phyloP scores from a whole-genome alignment of 2,113 vertebrate species.

The Climacteris rufus region DNA sequence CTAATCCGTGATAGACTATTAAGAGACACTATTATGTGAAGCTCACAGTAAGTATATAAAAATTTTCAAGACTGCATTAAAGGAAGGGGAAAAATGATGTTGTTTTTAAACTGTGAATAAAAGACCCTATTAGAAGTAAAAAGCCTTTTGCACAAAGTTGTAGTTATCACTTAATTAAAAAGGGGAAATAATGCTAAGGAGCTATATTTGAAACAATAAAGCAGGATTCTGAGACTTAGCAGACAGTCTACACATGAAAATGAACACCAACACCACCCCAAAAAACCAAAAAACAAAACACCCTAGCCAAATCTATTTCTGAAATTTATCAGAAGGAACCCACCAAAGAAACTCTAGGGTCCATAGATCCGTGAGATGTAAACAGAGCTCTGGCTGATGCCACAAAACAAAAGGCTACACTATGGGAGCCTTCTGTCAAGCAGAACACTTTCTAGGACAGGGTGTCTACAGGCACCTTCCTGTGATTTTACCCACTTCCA shows the following conservation, averaged over 20 bases:
- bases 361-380: neutral
- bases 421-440: neutral
- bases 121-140: neutral
- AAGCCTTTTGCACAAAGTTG: neutral
- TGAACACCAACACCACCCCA: neutral
- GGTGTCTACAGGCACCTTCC: neutral
- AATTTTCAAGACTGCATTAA: neutral
- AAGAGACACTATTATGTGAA: neutral
- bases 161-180: neutral
- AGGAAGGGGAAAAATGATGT: neutral
- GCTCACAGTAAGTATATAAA: neutral
- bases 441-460: neutral
- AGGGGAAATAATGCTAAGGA: neutral
- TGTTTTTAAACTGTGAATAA: neutral
- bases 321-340: neutral
- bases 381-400: neutral
- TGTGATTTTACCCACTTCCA: neutral
- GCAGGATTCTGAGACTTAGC: neutral
- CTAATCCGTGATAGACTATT: neutral
- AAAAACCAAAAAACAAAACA: neutral
- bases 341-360: neutral
- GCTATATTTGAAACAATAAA: conserved; percentile 1
- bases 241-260: neutral
- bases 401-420: neutral
- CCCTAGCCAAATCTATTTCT: neutral